Conservation (phyloP, 2,113 vertebrate genomes). For the Anolis sagrei region DNA sequence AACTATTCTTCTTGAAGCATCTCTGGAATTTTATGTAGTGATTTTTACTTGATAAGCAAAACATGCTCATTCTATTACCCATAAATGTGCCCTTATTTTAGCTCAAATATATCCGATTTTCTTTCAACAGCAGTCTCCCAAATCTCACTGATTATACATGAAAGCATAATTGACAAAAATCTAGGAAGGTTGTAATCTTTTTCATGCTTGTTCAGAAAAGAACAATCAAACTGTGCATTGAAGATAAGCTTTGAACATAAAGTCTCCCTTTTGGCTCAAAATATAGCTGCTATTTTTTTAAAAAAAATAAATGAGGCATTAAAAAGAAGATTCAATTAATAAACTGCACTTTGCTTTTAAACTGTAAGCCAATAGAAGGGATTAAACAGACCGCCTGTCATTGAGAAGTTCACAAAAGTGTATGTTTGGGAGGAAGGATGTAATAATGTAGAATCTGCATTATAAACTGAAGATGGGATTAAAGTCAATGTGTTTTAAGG, state of each 20-base stretch:
- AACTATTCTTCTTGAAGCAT: not conserved
- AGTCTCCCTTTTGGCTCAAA: slow-evolving; percentile 36
- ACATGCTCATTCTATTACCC: not conserved
- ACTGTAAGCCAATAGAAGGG: not conserved
- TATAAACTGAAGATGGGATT: slow-evolving; percentile 9
- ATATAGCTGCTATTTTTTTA: not conserved
- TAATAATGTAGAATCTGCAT: not conserved
- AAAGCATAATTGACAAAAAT: slow-evolving; percentile 28
- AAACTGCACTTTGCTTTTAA: slow-evolving; percentile 33
- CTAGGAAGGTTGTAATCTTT: slow-evolving; percentile 7
- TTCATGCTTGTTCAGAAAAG: not conserved
- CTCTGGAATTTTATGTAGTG: not conserved
- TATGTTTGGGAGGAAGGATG: fast-evolving
- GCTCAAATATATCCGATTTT: slow-evolving; percentile 20
- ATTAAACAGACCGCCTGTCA: slow-evolving; percentile 4
- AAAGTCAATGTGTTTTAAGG: not conserved
- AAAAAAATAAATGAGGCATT: slow-evolving; percentile 24
- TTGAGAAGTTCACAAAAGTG: not conserved
- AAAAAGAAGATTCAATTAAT: not conserved
- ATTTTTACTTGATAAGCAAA: slow-evolving; percentile 16
- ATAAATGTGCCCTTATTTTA: slow-evolving; percentile 17
- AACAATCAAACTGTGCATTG: slow-evolving; percentile 6
- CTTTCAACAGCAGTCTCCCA: not conserved
- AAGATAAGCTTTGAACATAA: slow-evolving; percentile 29
- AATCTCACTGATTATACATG: slow-evolving; percentile 17